Percentiles rank a stretch among this genome's conserved stretches.
Conservation (phyloP, 2,113 vertebrate species). For the Macquaria australasica region DNA sequence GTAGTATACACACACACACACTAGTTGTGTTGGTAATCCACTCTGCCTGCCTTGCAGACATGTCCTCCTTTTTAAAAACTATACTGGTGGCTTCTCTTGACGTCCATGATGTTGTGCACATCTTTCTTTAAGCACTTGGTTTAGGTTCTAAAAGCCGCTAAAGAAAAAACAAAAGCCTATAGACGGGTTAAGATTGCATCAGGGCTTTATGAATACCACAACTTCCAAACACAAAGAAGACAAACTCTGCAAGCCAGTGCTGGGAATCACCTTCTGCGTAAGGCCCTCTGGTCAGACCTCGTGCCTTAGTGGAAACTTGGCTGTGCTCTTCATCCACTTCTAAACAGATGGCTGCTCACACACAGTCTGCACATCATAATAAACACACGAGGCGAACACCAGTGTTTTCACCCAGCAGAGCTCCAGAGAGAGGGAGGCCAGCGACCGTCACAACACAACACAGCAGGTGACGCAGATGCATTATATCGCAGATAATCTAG, state of each 20-base stretch:
- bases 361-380: slow-evolving; percentile 79
- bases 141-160: neutral
- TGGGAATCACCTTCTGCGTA: slow-evolving; percentile 76
- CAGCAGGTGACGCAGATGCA: slow-evolving; percentile 61
- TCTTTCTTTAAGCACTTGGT: neutral
- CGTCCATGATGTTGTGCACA: neutral
- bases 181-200: neutral
- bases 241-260: slow-evolving; percentile 56
- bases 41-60: neutral
- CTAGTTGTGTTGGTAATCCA: neutral
- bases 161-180: neutral
- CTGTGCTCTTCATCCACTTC: slow-evolving; percentile 71
- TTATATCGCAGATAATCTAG: neutral
- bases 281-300: slow-evolving; percentile 30
- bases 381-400: slow-evolving; percentile 64
- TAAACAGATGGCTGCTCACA: slow-evolving; percentile 74
- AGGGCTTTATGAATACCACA: neutral
- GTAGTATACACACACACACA: neutral
- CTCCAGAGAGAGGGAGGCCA: slow-evolving; percentile 7
- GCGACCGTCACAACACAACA: slow-evolving; percentile 33
- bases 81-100: neutral
- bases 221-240: slow-evolving; percentile 40
- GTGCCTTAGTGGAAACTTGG: slow-evolving; percentile 81
- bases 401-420: slow-evolving; percentile 53
- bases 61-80: neutral